Base-by-base conservation (phyloP, 2,113 vertebrate species). In the Scatophagus argus region DNA sequence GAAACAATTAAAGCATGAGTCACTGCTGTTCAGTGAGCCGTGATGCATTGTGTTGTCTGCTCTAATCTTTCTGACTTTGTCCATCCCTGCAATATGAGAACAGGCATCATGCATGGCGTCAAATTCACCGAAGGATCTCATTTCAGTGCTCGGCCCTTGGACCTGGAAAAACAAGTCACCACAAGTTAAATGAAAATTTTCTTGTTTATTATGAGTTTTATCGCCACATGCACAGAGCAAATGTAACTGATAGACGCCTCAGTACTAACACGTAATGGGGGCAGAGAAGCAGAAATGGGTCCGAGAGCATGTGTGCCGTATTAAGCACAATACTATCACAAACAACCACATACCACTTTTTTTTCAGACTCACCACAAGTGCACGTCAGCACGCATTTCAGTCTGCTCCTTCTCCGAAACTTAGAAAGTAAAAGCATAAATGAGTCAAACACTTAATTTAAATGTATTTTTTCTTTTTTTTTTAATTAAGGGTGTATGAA, bases 1-100 rank as follows among this genome's bases (percentile, higher is more conserved):
- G n/a, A 49, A 55, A 41, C 14, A 13, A 16, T 46, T 39, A 13
- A 72, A 34, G 11, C 12, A 17, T 69, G 78, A 68, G 14, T 76
- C 39, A 56, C 4, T 46, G 44, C 27, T 8, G 44, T 9, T 73
- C 54, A 70, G 2, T 49, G 34, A 60, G 8, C 29, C 19, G 0
- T 43, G 66, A 36, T 12, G 23, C 46, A 23, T 27, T 1, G 2
- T 47, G 5, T 60, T 52, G 59, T 41, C 70, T 62, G n/a, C 25
- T 41, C 0, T 55, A 49, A 73, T 67, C 21, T 58, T 29, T 43
- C 41, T 21, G 4, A 68, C 47, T 62, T 52, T 9, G 52, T 66
- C n/a, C 9, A 2, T 19, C 39, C 52, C 7, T 14, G 70, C 59
- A 79, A 89, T 10, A 38, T 6, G 74, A 83, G 60, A 60, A 23